Base-by-base conservation (phyloP, 2,888 invertebrate genomes). In the Acronicta psi region DNA sequence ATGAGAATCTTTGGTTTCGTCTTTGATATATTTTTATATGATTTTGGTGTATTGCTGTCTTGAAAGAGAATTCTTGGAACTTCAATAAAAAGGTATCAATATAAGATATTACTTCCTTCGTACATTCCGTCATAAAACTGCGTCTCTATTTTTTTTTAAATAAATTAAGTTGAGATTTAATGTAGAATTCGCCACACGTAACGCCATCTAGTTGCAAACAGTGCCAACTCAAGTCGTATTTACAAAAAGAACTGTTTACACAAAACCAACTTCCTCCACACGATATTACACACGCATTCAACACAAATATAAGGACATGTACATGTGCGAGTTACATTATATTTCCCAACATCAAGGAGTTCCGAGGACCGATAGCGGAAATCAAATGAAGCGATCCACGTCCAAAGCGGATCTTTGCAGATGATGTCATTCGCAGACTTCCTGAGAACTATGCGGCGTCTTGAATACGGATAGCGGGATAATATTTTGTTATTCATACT, bases 381-480 rank as follows among this genome's bases (percentile, higher is more conserved):
- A 89, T 89, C 85, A 86, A 86, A 87, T 86, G 85, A 85, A 77
- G 63, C 75, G 81, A 81, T 82, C 79, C 80, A 71, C 75, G 82
- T 80, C 79, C 82, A 79, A 69, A 75, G 77, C 84, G 88, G 88
- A 87, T 75, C 84, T 78, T 77, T 73, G 73, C 59, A 82, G 85
- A 84, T 86, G 87, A 85, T 81, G 87, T 84, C 85, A 75, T 82
- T 82, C 66, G 57, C 75, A 66, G 64, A 80, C 83, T 84, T 86
- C 88, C 86, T 75, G 77, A 50, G 63, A 61, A 65, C 69, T 67
- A 56, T 59, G 56, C 45, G 69, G 43, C 50, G 75, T 54, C 74
- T 68, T 66, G 83, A 80, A 82, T 80, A 76, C 66, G 69, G 75
- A 79, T 77, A 58, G 47, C 57, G 25, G 64, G 66, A 68, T 71